Base-by-base conservation (phyloP, 2,888 invertebrate genomes). In the Polydrusus pterygomalis region DNA sequence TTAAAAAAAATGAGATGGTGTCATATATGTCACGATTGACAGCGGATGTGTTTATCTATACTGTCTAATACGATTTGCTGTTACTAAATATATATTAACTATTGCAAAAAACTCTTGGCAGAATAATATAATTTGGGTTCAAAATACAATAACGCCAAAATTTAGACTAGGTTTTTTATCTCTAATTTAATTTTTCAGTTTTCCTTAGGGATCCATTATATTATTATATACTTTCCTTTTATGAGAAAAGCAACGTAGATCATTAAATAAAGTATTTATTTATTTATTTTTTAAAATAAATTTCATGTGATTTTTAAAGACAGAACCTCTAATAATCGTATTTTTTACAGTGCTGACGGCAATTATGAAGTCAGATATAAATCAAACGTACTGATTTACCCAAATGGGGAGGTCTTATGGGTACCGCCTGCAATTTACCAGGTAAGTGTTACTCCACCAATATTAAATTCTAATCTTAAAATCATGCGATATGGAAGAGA, bases 281-380 rank as follows among this genome's bases (percentile, higher is more conserved):
- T 34, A 30, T 34, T n/a, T n/a, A n/a, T n/a, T n/a, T n/a, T n/a
- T n/a, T n/a, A n/a, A n/a, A n/a, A n/a, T n/a, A n/a, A n/a, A n/a
- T n/a, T n/a, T n/a, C n/a, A n/a, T n/a, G n/a, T n/a, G n/a, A n/a
- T n/a, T n/a, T n/a, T n/a, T n/a, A n/a, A 25, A 25, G 25, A 25
- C 1, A 25, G 5, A 25, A 25, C 5, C 5, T 1, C 43, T 43
- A 43, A 43, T n/a, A 43, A 43, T 11, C 2, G n/a, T 62, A 34
- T 58, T 47, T 34, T 64, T 78, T 77, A 34, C 62, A 99, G 99
- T 89, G 99, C 99, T 85, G 99, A 99, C 88, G 99, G 99, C 74
- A 99, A 99, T 89, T 99, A 99, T 89, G 99, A 99, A 89, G 99
- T 99, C 77, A 95, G 98, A 81, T 99, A 99, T 89, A 98, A 99